Evolutionary conservation across 2,797 vertebrate species (phyloP), one percentile per base, ranked within the genome.

Genomic region (Manis crassicaudata): DNA sequence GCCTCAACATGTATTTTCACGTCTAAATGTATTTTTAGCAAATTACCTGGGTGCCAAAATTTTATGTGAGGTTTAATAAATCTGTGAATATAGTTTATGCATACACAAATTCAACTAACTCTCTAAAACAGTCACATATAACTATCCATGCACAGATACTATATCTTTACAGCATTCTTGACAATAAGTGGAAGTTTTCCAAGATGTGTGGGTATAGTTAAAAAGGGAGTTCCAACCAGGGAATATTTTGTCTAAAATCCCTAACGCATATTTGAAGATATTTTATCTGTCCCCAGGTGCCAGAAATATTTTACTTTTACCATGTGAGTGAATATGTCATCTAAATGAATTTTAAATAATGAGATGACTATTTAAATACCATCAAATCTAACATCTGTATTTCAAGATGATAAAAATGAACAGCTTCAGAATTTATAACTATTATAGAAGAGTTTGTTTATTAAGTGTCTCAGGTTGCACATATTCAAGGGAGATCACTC

Each of bases 321-420:
- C 56, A 29, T 18, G n/a, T 60, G 18, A 92, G 60, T 62, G 32
- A 81, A 58, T 76, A 62, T 40, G 79, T 91, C 29, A 89, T 62
- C 27, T 68, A 80, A 90, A 27, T 65, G 25, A 20, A 68, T 89
- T 94, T 97, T 83, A 90, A 94, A 25, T 18, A 85, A 77, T 82
- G 3, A 94, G 88, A 58, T 73, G 35, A 18, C 52, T 72, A 84
- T 52, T 88, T 91, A 4, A 2, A 63, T 76, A 40, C 13, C 63
- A 76, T 73, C 37, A 54, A 60, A 76, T 52, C n/a, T 56, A 88
- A 68, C 20, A n/a, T 75, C 32, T 94, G 79, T 89, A 77, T 35
- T 91, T 91, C n/a, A 54, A 68, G 63, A 58, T 62, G 70, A 93
- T 25, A 12, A 87, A 92, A 83, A 63, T 68, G 37, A 93, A 29